Evolutionary conservation across 2,113 vertebrate species (phyloP), one percentile per base, ranked within the genome.

Genomic region (Cynocephalus volans): DNA sequence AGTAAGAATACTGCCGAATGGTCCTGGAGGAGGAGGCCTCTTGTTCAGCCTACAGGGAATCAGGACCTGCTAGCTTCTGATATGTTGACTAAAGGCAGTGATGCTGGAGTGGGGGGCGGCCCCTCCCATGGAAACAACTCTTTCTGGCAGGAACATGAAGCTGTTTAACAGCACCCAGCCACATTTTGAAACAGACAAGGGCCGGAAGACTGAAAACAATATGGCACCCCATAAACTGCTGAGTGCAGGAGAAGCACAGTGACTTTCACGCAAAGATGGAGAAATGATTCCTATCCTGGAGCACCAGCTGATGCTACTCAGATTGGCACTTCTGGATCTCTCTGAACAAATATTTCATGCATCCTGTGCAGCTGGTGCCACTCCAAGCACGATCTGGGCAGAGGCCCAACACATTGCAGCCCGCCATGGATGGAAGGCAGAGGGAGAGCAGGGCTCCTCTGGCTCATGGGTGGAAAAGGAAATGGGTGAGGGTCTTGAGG

Each of bases 291-390:
- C 85, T 45, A 67, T 26, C 73, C 73, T 75, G 95, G 65, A 97
- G 88, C 52, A 28, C 86, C 82, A 94, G 97, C 96, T 97, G 97
- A 88, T 56, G 45, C 95, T 41, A 82, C 91, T 97, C 85, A 79
- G 84, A 54, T 52, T 0, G 6, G 83, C 81, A 91, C 95, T 91
- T 91, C 85, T 82, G 85, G n/a, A 50, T 80, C 81, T 48, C 85
- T 50, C 2, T 0, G 54, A 93, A 77, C 76, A 94, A 56, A 81
- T 62, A 62, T 41, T 67, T 88, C 94, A 65, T 1, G 1, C 69
- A 83, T 94, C 88, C 95, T 73, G 60, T 50, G 60, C 97, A 98
- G 96, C 96, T 97, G 94, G 87, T 65, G 15, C 92, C 92, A 75
- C 88, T 97, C 88, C 76, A 93, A 96, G 85, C 69, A 67, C 1